Base-by-base conservation (phyloP, 2,797 vertebrate genomes). In the Xenops minutus region DNA sequence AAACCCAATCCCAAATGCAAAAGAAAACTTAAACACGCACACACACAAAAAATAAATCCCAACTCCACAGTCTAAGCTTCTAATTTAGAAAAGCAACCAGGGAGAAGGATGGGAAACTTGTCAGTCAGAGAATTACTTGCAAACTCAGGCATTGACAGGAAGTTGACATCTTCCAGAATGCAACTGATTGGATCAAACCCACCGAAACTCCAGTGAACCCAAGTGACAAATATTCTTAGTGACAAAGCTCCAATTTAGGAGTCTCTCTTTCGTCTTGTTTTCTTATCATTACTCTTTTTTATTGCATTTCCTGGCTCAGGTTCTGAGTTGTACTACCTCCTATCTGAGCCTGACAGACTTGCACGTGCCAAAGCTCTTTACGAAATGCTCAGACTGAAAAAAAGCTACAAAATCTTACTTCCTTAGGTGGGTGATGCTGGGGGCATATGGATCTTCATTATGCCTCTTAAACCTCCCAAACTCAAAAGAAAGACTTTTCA, bases 221-320 rank as follows among this genome's bases (percentile, higher is more conserved):
- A 41, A 63, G 8, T 58, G 96, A 97, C 91, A 95, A 88, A 81
- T 48, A 88, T 83, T 76, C 76, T 86, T 78, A 73, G 54, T 73
- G 93, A 95, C 89, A 92, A 91, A 91, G 83, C 44, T 94, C 62
- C 83, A 85, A 90, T 95, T 95, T 73, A 93, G 32, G 46, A 94
- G 73, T 84, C 62, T 81, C 66, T 88, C 67, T 94, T 92, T 95
- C 72, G 82, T 90, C 85, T 76, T 87, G 69, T 92, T 95, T 95
- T 69, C 92, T 85, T 90, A 76, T 89, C 86, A 69, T 84, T 82
- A 79, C 80, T 75, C 62, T 54, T 61, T 36, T 78, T 69, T 46
- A 76, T 32, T 92, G 83, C 41, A 46, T 67, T 92, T 84, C 36
- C 64, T 62, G 54, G 64, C 43, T 68, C 48, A 84, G 20, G 27